Percentiles rank a stretch among this genome's conserved stretches.
Conservation (phyloP, 2,888 invertebrate genomes). For the Labia minor region DNA sequence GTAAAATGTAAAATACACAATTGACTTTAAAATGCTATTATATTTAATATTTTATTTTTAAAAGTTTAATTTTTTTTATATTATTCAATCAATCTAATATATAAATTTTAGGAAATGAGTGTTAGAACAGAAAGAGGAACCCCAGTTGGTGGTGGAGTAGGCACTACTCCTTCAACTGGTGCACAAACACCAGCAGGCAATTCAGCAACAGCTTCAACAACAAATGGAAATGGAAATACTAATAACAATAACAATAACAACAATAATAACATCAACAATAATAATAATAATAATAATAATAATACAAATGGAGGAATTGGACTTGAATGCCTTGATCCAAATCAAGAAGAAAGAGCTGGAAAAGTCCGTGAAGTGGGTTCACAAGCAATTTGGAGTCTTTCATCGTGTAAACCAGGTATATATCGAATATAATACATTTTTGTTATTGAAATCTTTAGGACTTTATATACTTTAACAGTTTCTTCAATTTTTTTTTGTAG, state of each 20-base stretch:
- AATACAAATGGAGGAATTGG: conserved; percentile 19
- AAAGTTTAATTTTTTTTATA: too few species aligned
- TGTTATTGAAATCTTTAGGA: too few species aligned
- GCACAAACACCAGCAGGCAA: not conserved
- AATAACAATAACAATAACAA: too few species aligned
- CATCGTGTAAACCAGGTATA: conserved; percentile 92
- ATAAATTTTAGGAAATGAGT: too few species aligned
- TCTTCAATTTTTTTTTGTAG: conserved; percentile 42
- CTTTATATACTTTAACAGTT: conserved; percentile 15
- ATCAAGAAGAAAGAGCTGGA: conserved; percentile 48
- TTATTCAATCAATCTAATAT: too few species aligned
- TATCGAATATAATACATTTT: not conserved
- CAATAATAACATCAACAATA: too few species aligned
- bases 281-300: not conserved
- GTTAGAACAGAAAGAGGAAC: not conserved
- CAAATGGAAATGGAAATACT: too few species aligned
- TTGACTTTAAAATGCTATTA: too few species aligned
- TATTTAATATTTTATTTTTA: too few species aligned
- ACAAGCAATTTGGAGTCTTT: conserved; percentile 94
- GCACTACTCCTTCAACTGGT: not conserved
- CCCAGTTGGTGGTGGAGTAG: not conserved
- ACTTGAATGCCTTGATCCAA: conserved; percentile 42
- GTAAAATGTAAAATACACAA: too few species aligned
- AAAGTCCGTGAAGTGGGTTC: conserved; percentile 73
- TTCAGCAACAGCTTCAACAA: not conserved